Evolutionary conservation across 1,140 invertebrate genomes (phyloP).

Genomic region (Acromyrmex heyeri): DNA sequence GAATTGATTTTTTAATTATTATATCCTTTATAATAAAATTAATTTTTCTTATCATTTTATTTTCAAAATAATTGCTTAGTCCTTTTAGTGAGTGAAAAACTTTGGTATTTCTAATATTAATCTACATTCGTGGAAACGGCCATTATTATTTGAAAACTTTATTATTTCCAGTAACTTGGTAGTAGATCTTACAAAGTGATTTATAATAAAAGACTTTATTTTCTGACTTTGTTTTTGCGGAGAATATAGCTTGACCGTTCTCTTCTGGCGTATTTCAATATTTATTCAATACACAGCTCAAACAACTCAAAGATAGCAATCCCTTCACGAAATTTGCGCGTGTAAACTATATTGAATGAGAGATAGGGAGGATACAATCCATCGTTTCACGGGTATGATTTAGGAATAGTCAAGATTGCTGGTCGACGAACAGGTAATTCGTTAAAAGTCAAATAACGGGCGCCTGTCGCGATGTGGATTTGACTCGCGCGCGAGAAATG

Average conservation of each 20-base stretch:
- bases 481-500: constrained; percentile 46
- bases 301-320: neutral
- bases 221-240: neutral
- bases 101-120: no score
- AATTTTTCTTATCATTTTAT: no score
- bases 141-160: neutral
- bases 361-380: neutral
- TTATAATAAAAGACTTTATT: neutral
- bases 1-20: no score
- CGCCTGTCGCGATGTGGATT: constrained; percentile 22
- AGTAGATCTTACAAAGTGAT: neutral
- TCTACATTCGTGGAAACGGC: no score
- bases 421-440: constrained; percentile 17
- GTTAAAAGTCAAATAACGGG: constrained; percentile 55
- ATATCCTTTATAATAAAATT: no score
- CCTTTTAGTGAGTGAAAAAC: no score
- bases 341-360: neutral
- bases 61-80: no score
- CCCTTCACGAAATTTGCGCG: neutral
- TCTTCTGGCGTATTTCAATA: neutral
- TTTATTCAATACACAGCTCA: neutral
- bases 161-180: neutral
- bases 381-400: constrained; percentile 32
- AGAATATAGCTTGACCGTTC: neutral
- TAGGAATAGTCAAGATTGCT: constrained; percentile 33